Base-by-base conservation (phyloP, 2,888 invertebrate genomes). In the Nowickia ferox region DNA sequence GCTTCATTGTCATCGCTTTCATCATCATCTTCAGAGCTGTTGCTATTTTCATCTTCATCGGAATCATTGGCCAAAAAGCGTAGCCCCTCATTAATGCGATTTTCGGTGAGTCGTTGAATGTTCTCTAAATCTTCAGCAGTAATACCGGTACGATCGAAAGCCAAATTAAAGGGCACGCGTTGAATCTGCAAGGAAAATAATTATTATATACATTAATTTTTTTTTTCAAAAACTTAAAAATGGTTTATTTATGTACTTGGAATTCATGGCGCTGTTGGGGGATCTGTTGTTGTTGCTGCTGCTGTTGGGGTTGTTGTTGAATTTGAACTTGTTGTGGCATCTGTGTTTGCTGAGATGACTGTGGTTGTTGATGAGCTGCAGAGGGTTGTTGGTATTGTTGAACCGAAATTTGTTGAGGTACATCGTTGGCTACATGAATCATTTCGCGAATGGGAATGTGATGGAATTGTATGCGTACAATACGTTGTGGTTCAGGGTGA, bases 371-470 rank as follows among this genome's bases (percentile, higher is more conserved):
- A 46, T 71, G 76, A n/a, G 61, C 30, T 40, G 53, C 38, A 44
- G 84, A 22, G 19, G 82, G 66, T 40, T 75, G 83, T 66, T 83
- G 86, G 42, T 89, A 89, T 53, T 89, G 90, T 55, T 89, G 89
- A 8, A 88, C 81, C 55, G 91, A 90, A 42, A 92, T 90, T 87
- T 92, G 92, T 75, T 92, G 89, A 81, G 91, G 91, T 84, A 91
- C 90, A 87, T 92, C 91, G 83, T 92, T 91, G 87, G 91, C 89
- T 91, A 93, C 87, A 92, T 91, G 89, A 91, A 93, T 90, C 71
- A 86, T 68, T 84, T 91, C 92, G 72, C 91, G 90, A 87, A 94
- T 92, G 48, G 94, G 94, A 87, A 94, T 90, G 87, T 93, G 93
- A 87, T 93, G 93, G 75, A 93, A 92, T 69, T 93, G 93, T 77